Evolutionary conservation across 2,113 vertebrate species (phyloP).

Genomic region (Spilogale gracilis): DNA sequence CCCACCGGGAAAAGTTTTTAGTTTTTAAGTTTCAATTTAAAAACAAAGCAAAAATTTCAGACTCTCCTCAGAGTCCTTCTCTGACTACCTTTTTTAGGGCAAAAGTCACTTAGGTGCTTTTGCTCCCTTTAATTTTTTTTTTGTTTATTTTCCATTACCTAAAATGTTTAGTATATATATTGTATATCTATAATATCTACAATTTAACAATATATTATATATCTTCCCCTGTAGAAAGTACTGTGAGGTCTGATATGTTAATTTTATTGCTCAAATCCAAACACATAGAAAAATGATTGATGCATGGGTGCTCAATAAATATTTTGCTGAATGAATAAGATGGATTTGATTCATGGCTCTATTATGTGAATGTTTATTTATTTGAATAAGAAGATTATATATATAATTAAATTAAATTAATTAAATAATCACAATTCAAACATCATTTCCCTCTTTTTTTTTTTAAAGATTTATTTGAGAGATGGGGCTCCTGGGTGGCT

Average conservation of each 20-base stretch:
- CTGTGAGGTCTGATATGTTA: not conserved
- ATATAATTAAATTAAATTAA: not conserved
- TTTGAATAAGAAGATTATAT: not conserved
- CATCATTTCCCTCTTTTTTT: not conserved
- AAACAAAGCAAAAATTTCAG: conserved; percentile 50
- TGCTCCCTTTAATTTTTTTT: not conserved
- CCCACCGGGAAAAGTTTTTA: not conserved
- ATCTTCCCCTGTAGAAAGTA: not conserved
- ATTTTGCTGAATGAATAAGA: not conserved
- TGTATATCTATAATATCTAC: not conserved
- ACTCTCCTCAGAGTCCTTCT: not conserved
- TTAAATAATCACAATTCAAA: not conserved
- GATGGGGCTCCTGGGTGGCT: too few species aligned
- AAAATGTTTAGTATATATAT: not conserved
- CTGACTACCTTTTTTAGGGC: not conserved
- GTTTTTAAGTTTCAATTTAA: conserved; percentile 50
- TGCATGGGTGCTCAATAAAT: not conserved
- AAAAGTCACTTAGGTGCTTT: not conserved
- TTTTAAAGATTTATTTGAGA: not conserved
- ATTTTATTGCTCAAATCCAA: not conserved
- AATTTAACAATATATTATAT: not conserved
- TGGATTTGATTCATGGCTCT: not conserved
- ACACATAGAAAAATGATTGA: not conserved
- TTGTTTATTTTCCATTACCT: not conserved
- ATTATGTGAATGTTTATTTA: not conserved